Evolutionary conservation across 1,140 invertebrate species (phyloP).

Genomic region (Mactra quadrangularis): DNA sequence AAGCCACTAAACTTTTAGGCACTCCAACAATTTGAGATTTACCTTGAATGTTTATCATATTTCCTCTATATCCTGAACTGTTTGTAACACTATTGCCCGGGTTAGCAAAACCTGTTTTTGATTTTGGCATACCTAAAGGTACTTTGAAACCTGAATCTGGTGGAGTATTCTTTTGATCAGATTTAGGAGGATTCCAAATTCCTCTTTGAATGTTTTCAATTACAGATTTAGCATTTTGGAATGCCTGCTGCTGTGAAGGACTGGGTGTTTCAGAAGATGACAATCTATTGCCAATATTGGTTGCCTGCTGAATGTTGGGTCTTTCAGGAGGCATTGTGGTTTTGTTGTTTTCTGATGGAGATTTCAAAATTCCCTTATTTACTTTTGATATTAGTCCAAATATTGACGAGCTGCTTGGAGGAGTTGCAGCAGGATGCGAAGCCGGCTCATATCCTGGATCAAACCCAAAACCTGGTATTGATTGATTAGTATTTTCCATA

Average conservation of each 20-base stretch:
- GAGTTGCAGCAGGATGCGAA: background rate
- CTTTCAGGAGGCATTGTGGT: no score
- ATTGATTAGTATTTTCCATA: constrained; percentile 15
- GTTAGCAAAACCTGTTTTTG: background rate
- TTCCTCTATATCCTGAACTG: no score
- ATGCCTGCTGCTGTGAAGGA: constrained; percentile 1
- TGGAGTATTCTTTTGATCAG: background rate
- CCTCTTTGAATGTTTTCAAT: constrained; percentile 44
- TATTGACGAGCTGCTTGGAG: constrained; percentile 35
- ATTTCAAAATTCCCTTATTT: constrained; percentile 26
- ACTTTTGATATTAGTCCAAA: constrained; percentile 46
- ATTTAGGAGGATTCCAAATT: background rate
- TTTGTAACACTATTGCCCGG: no score
- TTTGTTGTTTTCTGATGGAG: background rate
- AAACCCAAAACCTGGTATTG: constrained; percentile 48
- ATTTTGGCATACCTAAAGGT: background rate
- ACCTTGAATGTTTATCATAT: no score
- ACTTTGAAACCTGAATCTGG: constrained; percentile 15
- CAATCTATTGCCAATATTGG: constrained; percentile 13
- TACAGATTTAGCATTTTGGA: constrained; percentile 24
- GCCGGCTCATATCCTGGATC: constrained; percentile 39
- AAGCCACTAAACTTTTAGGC: constrained; percentile 20
- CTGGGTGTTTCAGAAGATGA: background rate
- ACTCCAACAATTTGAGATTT: background rate
- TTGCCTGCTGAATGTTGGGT: constrained; percentile 7